Conservation (phyloP, 35 echinoderm and acorn worm genomes). For the Ptychodera flava region DNA sequence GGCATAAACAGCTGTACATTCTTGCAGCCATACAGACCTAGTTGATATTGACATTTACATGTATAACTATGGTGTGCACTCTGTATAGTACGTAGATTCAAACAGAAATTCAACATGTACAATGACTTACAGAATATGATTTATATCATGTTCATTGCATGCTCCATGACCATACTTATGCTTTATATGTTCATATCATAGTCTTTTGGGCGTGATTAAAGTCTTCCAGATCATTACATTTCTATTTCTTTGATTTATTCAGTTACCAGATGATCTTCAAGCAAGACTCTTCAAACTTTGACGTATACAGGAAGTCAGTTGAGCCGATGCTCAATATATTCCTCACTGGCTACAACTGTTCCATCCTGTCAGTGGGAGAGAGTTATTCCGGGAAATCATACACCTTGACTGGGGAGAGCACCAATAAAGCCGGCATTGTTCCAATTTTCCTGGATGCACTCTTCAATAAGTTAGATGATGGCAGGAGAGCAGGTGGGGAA, state of each 20-base stretch:
- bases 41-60: no score
- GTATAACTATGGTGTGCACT: no score
- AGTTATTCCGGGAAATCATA: conserved; percentile 63
- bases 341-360: conserved; percentile 59
- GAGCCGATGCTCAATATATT: conserved; percentile 56
- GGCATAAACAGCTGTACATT: no score
- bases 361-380: conserved; percentile 63
- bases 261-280: conserved; percentile 58
- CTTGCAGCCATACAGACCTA: no score
- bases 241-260: neutral
- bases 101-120: no score
- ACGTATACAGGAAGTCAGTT: conserved; percentile 47
- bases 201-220: no score
- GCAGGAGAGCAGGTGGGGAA: neutral
- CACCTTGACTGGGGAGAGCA: conserved; percentile 65
- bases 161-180: no score
- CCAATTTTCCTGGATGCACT: conserved; percentile 53
- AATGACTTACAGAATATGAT: no score
- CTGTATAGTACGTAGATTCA: no score
- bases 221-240: no score
- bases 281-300: conserved; percentile 30
- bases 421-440: conserved; percentile 36
- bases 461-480: conserved; percentile 38
- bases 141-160: no score
- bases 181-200: no score